phyloP scores from a whole-genome alignment of 2,113 vertebrate genomes.

The Oryzias celebensis region DNA sequence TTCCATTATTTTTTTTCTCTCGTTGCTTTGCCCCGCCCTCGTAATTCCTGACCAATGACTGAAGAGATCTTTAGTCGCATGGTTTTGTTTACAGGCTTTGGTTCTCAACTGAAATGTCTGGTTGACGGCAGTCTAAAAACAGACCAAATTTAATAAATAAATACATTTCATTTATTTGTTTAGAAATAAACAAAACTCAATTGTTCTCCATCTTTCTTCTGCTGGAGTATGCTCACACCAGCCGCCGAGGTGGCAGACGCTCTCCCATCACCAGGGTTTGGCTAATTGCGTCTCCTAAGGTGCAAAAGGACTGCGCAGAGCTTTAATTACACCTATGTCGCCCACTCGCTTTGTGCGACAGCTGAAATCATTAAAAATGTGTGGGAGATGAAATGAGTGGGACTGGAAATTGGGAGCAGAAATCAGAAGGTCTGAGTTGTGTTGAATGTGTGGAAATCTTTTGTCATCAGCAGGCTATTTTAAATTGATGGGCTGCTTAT shows the following conservation, averaged over 20 bases:
- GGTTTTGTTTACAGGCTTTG: too few relatives aligned
- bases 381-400: not conserved
- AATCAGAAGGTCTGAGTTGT: constrained; percentile 25
- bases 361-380: constrained; percentile 56
- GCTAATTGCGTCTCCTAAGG: constrained; percentile 73
- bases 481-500: constrained; percentile 56
- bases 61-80: too few relatives aligned
- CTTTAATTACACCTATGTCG: constrained; percentile 70
- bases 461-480: constrained; percentile 49
- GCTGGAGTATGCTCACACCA: constrained; percentile 10
- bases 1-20: too few relatives aligned
- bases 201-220: not conserved
- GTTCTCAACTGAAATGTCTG: too few relatives aligned
- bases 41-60: too few relatives aligned
- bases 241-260: constrained; percentile 54
- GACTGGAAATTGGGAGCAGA: constrained; percentile 21
- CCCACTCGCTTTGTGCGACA: constrained; percentile 47
- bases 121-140: too few relatives aligned
- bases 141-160: too few relatives aligned
- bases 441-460: constrained; percentile 26
- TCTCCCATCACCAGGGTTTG: constrained; percentile 45
- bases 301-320: constrained; percentile 57
- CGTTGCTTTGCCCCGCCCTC: too few relatives aligned
- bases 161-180: not conserved
- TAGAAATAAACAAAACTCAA: not conserved